These are phyloP conservation scores for Cataglyphis cursor DNA, from an alignment of 2,888 invertebrate genomes.

Conservation along the genomic window DNA sequence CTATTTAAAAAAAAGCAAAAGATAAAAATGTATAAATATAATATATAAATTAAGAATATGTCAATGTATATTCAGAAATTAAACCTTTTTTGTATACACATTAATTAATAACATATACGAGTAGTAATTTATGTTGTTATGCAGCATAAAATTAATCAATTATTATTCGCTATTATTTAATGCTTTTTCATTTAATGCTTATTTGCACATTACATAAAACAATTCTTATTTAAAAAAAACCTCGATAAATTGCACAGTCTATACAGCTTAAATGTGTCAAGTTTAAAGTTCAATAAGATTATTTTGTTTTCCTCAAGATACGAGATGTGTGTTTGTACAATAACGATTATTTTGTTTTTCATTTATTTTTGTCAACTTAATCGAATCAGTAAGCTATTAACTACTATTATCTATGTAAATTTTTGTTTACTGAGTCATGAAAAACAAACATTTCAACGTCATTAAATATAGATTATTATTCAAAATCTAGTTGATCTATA, in stretches of 20 bases:
- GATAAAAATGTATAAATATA: too few species aligned
- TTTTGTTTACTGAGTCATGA: background rate
- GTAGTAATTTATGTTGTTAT: background rate
- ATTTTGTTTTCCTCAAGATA: background rate
- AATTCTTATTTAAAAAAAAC: background rate
- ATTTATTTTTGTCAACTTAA: background rate
- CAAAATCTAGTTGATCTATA: background rate
- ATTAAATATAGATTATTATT: background rate
- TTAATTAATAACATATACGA: background rate
- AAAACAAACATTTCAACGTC: background rate
- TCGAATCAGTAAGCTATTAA: background rate
- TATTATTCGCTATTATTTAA: background rate
- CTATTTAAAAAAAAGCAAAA: too few species aligned
- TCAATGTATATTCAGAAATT: background rate
- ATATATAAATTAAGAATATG: too few species aligned
- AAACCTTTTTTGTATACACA: background rate
- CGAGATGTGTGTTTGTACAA: background rate
- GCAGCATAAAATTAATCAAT: background rate
- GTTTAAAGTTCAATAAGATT: background rate
- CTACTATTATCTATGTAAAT: background rate
- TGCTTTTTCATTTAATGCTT: too few species aligned
- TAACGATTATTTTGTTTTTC: background rate
- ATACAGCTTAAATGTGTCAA: background rate
- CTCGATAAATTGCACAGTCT: background rate
- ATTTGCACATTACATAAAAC: background rate